Base-by-base conservation (phyloP, 1,140 invertebrate genomes). In the Drosophila quadrilineata region DNA sequence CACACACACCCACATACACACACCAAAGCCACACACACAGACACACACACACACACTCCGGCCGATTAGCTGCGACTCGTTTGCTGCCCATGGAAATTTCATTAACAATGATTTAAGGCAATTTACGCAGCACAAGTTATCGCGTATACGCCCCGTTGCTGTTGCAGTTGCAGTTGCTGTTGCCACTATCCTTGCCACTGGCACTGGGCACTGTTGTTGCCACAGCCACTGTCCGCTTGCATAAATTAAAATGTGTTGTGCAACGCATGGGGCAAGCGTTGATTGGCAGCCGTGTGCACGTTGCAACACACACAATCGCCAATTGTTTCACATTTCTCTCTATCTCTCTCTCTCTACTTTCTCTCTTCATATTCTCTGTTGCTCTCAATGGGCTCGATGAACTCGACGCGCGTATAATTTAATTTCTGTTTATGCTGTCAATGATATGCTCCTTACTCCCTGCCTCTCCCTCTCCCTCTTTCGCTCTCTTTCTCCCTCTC, bases 101-200 rank as follows among this genome's bases (percentile, higher is more conserved):
- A 85, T 85, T 84, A 77, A 85, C 85, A 74, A 74, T 77, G 71
- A 77, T 84, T 84, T 79, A 75, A 85, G 54, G 66, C 66, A 75
- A 71, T 73, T 73, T 57, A 36, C n/a, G n/a, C 69, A 19, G 57
- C 31, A 50, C 53, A 48, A 53, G 57, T 36, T 43, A 50, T 6
- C 46, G 19, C 12, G 9, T 24, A 45, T 28, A 16, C 21, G 29
- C 8, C 22, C 6, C 9, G 19, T 9, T 29, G 3, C n/a, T n/a
- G n/a, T n/a, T n/a, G n/a, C n/a, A n/a, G n/a, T n/a, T n/a, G n/a
- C n/a, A n/a, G n/a, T n/a, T n/a, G n/a, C n/a, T n/a, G n/a, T n/a
- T n/a, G n/a, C n/a, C n/a, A n/a, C n/a, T 6, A 24, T 3, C 45
- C 3, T 22, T 40, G 40, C 26, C 10, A 10, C 38, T 2, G 17